Evolutionary conservation across 2,888 invertebrate species (phyloP).

Genomic region (Adelognathus sp.): DNA sequence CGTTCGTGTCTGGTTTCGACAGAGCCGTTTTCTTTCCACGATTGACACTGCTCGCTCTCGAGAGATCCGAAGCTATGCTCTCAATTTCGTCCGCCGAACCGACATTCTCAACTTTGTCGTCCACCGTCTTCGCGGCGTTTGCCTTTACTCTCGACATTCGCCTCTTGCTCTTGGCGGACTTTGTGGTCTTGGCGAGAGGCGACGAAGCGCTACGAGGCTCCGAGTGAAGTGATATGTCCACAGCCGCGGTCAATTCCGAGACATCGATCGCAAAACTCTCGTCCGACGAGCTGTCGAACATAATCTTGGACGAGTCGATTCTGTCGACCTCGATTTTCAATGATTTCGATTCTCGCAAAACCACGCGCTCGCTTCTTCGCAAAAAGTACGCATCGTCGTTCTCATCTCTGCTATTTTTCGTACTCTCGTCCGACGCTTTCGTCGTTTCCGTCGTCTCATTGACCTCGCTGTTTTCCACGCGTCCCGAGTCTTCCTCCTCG

Average conservation of each 20-base stretch:
- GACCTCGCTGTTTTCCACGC: constrained; percentile 52
- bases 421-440: constrained; percentile 20
- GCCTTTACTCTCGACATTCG: constrained; percentile 39
- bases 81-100: constrained; percentile 69
- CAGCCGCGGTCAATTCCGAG: constrained; percentile 71
- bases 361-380: constrained; percentile 69
- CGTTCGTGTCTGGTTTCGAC: constrained; percentile 58
- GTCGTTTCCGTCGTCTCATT: constrained; percentile 11
- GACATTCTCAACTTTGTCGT: constrained; percentile 53
- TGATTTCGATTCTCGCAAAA: constrained; percentile 64
- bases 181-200: constrained; percentile 4
- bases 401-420: constrained; percentile 59
- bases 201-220: constrained; percentile 61
- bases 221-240: constrained; percentile 74
- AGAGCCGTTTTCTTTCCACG: constrained; percentile 46
- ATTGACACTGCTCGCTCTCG: constrained; percentile 68
- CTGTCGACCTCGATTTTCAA: constrained; percentile 75
- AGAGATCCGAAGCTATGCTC: constrained; percentile 72
- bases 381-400: constrained; percentile 50
- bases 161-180: constrained; percentile 31
- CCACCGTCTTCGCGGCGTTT: constrained; percentile 47
- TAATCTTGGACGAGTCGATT: constrained; percentile 68
- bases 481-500: constrained; percentile 69
- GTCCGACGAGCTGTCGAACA: constrained; percentile 76
- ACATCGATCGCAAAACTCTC: constrained; percentile 77